A percentile compares a stretch with the other conserved stretches of the same genome.
These are phyloP conservation scores for Drosophila birchii DNA, from an alignment of 2,888 invertebrate species.

Conservation along the genomic window DNA sequence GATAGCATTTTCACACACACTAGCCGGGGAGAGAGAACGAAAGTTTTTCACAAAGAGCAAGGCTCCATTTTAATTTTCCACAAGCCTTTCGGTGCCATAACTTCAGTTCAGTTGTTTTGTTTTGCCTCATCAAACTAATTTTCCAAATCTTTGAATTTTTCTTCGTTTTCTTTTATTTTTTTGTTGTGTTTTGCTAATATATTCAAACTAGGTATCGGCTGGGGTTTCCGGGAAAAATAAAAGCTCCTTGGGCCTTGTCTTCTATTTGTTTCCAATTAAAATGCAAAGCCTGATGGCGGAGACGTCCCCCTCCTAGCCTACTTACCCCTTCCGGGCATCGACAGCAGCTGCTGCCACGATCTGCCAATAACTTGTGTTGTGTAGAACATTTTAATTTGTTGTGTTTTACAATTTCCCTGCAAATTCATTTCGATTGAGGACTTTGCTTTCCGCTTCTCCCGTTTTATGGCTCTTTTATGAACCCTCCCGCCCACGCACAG, in stretches of 20 bases:
- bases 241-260: conserved; percentile 1
- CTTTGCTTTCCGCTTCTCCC: neutral
- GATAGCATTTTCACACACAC: neutral
- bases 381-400: conserved; percentile 61
- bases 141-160: neutral
- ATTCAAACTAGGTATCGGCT: neutral
- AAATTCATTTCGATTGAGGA: conserved; percentile 37
- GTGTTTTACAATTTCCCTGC: conserved; percentile 52
- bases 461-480: conserved; percentile 19
- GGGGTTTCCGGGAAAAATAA: neutral
- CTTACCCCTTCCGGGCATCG: neutral
- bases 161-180: neutral
- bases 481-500: conserved; percentile 3
- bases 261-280: conserved; percentile 28
- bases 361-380: conserved; percentile 6
- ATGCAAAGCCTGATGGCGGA: conserved; percentile 9
- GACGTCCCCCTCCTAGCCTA: neutral
- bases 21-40: neutral
- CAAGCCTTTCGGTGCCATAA: neutral
- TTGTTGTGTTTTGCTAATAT: neutral
- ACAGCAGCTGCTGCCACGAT: conserved; percentile 1
- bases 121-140: neutral
- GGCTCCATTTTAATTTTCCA: neutral
- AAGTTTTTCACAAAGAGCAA: neutral
- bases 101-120: neutral